phyloP scores from a whole-genome alignment of 2,113 vertebrate genomes.

The Chionis minor region DNA sequence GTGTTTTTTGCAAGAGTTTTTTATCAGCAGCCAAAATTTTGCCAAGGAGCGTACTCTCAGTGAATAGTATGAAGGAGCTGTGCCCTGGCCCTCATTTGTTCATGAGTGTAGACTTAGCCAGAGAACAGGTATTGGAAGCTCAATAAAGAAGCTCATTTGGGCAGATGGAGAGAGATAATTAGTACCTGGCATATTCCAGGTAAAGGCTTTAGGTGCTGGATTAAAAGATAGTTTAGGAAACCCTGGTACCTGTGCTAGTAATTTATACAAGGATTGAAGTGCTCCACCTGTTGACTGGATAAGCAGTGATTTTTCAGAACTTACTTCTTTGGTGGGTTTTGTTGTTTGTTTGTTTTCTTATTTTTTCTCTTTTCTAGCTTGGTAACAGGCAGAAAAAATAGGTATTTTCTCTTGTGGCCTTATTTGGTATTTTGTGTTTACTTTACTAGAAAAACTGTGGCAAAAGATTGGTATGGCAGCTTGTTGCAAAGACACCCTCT shows the following conservation, averaged over 20 bases:
- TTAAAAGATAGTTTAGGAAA: neutral
- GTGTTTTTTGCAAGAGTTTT: neutral
- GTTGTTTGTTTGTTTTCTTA: neutral
- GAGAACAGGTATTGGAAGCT: neutral
- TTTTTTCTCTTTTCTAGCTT: neutral
- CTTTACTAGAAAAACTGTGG: neutral
- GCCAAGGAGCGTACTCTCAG: neutral
- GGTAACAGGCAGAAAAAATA: neutral
- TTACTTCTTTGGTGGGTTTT: neutral
- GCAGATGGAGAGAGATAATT: neutral
- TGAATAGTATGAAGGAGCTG: neutral
- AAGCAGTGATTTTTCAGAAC: neutral
- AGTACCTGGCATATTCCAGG: neutral
- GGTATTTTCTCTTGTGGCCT: neutral
- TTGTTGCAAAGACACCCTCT: neutral
- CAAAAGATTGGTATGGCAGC: neutral
- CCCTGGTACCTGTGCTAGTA: neutral
- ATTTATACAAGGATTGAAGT: neutral
- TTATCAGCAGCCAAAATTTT: neutral
- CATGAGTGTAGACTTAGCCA: neutral
- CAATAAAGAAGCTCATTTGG: neutral
- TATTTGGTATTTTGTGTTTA: neutral
- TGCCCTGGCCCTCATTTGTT: neutral
- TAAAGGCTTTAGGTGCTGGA: neutral
- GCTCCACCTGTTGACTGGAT: neutral